Evolutionary conservation across 2,888 invertebrate genomes (phyloP), one percentile per base, ranked within the genome.

Genomic region (Polyommatus iphigenia): DNA sequence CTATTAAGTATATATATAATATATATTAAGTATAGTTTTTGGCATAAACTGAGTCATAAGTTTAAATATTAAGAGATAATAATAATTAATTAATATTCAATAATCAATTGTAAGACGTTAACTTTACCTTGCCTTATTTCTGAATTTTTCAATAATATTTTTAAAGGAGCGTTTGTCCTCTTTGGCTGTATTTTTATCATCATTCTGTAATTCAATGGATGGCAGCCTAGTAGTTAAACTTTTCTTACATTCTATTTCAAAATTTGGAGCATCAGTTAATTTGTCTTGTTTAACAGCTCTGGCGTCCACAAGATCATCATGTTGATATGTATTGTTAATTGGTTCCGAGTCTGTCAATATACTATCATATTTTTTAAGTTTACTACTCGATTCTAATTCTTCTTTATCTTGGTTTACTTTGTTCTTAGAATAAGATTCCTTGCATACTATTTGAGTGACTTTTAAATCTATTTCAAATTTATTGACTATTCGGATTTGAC

Each of bases 401-500:
- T 62, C 62, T 67, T 29, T 29, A 29, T 67, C 29, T 29, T 67
- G 10, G 18, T 15, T 29, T 54, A 18, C 5, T 32, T 32, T 77
- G n/a, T 77, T 13, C 32, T 71, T 32, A 71, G 67, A 29, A n/a
- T 13, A n/a, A 50, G 32, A 20, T 54, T 46, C 82, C 59, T 86
- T 81, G 54, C 72, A 76, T 76, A 80, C 79, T 77, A 88, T 87
- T 86, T 89, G 86, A 62, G 88, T 90, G n/a, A 93, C 81, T 80
- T 91, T 86, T 20, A 91, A 80, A 81, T 91, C 87, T 76, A 94
- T 81, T 84, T 88, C 87, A 18, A 91, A 71, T 83, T 87, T 89
- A 80, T 88, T 88, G 76, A 90, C 85, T 50, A 91, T 82, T 78
- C 85, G 83, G 54, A 91, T 80, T 77, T 85, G 81, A 80, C 85